These are phyloP conservation scores for Sclerurus mexicanus DNA, from an alignment of 2,113 vertebrate species.

Conservation along the genomic window DNA sequence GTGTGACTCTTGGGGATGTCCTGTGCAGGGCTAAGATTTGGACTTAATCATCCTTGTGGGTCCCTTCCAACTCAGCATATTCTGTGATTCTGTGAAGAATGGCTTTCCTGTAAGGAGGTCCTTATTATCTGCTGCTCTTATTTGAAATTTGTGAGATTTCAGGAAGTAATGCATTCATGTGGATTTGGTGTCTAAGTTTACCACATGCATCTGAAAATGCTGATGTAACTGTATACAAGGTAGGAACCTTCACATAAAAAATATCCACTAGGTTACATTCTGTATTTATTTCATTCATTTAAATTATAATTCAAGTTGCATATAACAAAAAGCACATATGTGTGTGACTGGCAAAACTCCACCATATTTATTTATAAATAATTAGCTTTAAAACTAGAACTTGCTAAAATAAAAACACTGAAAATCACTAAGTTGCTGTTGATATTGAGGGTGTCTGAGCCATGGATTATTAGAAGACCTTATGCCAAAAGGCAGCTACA, in stretches of 20 bases:
- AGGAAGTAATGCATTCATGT: background rate
- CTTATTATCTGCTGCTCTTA: background rate
- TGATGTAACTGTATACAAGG: background rate
- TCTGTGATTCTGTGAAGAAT: background rate
- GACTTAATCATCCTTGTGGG: background rate
- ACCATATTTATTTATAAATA: background rate
- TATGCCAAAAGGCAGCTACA: background rate
- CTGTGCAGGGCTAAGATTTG: background rate
- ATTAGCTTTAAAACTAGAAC: background rate
- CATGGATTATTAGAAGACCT: background rate
- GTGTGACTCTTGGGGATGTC: background rate
- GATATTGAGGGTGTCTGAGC: background rate
- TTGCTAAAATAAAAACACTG: background rate
- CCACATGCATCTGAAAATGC: background rate
- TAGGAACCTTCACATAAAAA: background rate
- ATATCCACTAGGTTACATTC: background rate
- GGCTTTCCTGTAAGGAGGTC: background rate
- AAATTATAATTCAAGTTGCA: background rate
- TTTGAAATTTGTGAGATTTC: background rate
- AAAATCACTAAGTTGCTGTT: background rate
- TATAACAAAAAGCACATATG: background rate
- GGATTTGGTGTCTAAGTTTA: background rate
- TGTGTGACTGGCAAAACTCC: accelerated
- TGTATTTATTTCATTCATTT: background rate
- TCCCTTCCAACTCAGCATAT: background rate